phyloP scores from a whole-genome alignment of 2,888 invertebrate species.

The Osmoderma eremita region DNA sequence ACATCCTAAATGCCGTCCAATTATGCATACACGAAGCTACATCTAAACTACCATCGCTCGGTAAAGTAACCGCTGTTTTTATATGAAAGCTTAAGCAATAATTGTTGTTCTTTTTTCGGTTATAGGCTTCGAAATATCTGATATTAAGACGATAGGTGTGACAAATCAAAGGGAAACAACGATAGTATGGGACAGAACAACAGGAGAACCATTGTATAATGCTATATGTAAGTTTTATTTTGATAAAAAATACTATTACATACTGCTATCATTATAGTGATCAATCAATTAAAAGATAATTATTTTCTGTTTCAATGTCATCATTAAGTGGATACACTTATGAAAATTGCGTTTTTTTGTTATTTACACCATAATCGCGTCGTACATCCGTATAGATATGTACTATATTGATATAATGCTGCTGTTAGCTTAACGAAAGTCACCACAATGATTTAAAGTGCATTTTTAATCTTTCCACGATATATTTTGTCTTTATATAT shows the following conservation, averaged over 20 bases:
- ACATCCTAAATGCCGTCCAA: slow-evolving; percentile 83
- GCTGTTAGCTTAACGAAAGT: too few species aligned
- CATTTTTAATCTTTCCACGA: not conserved
- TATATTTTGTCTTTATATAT: not conserved
- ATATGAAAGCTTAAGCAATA: not conserved
- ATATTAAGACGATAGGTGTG: slow-evolving; percentile 88
- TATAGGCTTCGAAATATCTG: slow-evolving; percentile 40
- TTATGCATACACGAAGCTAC: slow-evolving; percentile 82
- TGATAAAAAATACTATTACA: too few species aligned
- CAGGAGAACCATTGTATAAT: slow-evolving; percentile 92
- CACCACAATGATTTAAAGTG: too few species aligned
- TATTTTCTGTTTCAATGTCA: too few species aligned
- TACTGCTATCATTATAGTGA: too few species aligned
- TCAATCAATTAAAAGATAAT: too few species aligned
- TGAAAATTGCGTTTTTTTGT: too few species aligned
- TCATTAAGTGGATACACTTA: too few species aligned
- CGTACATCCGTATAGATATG: too few species aligned
- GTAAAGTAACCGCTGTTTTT: slow-evolving; percentile 3
- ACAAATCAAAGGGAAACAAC: slow-evolving; percentile 98
- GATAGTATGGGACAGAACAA: slow-evolving; percentile 92
- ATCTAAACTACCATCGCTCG: slow-evolving; percentile 35
- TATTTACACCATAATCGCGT: too few species aligned
- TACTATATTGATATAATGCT: too few species aligned
- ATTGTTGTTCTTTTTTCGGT: not conserved
- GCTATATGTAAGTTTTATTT: slow-evolving; percentile 89